Evolutionary conservation across 1,140 invertebrate species (phyloP).

Genomic region (Apis dorsata): DNA sequence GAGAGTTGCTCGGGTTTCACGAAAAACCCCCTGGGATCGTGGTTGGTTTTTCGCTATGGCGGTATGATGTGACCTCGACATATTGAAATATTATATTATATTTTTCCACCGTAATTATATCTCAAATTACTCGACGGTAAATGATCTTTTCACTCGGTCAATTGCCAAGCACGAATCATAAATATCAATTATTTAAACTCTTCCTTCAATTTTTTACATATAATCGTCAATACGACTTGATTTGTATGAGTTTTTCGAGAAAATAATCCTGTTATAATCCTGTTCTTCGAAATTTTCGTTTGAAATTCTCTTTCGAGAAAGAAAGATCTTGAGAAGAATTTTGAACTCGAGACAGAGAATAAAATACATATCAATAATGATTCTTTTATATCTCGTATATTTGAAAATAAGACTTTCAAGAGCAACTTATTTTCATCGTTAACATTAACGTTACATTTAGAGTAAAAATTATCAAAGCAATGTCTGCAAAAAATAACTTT

Average conservation of each 20-base stretch:
- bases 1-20: background rate
- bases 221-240: background rate
- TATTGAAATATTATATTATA: background rate
- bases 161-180: background rate
- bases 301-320: no score
- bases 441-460: background rate
- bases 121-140: background rate
- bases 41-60: background rate
- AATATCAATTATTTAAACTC: background rate
- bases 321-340: no score
- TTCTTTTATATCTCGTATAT: no score
- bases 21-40: background rate
- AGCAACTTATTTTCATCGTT: no score
- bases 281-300: no score
- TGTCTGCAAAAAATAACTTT: no score
- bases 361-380: no score
- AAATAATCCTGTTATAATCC: no score
- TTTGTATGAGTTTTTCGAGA: no score
- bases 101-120: background rate
- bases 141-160: background rate
- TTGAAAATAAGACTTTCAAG: no score
- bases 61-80: background rate
- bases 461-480: no score
- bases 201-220: background rate
- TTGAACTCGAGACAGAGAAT: no score